Conservation (phyloP, 2,797 vertebrate genomes). For the Anguilla pacifica region DNA sequence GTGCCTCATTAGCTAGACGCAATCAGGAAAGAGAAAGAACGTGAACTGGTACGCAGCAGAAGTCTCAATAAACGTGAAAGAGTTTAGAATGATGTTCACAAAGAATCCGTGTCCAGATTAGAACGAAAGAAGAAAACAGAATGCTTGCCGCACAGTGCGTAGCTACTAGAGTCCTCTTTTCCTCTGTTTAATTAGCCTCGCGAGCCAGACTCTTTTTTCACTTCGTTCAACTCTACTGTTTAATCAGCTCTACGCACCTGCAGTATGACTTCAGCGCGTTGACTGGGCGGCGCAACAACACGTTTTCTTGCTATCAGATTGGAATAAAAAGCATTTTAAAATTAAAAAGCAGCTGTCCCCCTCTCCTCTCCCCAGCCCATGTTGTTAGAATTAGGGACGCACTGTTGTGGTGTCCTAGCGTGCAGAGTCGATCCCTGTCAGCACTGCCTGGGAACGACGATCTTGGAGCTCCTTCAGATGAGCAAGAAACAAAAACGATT, state of each 20-base stretch:
- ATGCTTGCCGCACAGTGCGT: no score
- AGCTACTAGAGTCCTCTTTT: no score
- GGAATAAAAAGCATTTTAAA: no score
- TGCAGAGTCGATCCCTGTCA: neutral
- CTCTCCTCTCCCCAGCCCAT: neutral
- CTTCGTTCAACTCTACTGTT: no score
- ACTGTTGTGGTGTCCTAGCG: neutral
- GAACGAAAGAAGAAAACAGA: neutral
- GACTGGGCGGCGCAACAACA: no score
- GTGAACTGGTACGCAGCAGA: neutral
- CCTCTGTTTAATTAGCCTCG: no score
- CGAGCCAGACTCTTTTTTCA: no score
- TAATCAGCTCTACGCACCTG: no score
- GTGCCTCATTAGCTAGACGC: neutral
- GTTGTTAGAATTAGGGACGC: neutral
- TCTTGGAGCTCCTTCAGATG: neutral
- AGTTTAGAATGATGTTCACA: neutral
- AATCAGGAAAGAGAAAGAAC: neutral
- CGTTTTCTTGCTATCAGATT: no score
- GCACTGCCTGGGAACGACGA: neutral
- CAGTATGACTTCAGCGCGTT: no score
- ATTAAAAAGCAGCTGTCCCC: neutral
- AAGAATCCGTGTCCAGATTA: neutral
- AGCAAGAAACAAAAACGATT: neutral
- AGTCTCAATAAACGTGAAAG: neutral